phyloP scores from a whole-genome alignment of 2,888 invertebrate species.

The Tethea ocularis region DNA sequence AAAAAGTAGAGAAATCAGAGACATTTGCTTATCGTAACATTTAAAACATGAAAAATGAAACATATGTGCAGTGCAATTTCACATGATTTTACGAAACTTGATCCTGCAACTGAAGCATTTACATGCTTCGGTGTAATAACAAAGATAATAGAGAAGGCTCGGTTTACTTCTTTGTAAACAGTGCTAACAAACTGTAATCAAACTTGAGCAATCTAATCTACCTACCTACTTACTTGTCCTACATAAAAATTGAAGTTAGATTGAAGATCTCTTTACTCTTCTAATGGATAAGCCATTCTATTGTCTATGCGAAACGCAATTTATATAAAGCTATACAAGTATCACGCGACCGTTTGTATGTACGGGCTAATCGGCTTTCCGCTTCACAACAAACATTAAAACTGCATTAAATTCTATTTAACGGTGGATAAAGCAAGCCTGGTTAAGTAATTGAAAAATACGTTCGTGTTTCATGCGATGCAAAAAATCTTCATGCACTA shows the following conservation, averaged over 20 bases:
- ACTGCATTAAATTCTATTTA: slow-evolving; percentile 77
- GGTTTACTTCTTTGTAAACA: slow-evolving; percentile 41
- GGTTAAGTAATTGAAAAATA: slow-evolving; percentile 69
- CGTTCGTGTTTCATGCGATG: slow-evolving; percentile 57
- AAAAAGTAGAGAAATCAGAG: not conserved
- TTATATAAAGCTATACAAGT: slow-evolving; percentile 57
- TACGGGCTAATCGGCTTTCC: slow-evolving; percentile 61
- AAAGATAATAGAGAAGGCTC: slow-evolving; percentile 21
- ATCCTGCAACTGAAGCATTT: slow-evolving; percentile 6
- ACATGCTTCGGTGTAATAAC: slow-evolving; percentile 5
- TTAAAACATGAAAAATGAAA: not conserved
- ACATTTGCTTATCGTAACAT: slow-evolving; percentile 6
- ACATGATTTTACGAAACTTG: slow-evolving; percentile 3
- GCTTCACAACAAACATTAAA: slow-evolving; percentile 73
- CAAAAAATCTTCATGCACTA: slow-evolving; percentile 44
- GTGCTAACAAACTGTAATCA: slow-evolving; percentile 37
- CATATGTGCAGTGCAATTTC: slow-evolving; percentile 9
- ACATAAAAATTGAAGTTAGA: slow-evolving; percentile 51
- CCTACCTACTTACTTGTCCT: too few species aligned
- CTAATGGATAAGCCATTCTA: slow-evolving; percentile 49
- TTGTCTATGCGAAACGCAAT: slow-evolving; percentile 61
- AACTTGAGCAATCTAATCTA: slow-evolving; percentile 38
- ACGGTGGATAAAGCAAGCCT: slow-evolving; percentile 59
- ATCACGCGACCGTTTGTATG: slow-evolving; percentile 55
- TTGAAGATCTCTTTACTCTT: slow-evolving; percentile 50